Percentiles rank a stretch among this genome's conserved stretches.
Evolutionary conservation across 1,140 invertebrate genomes (phyloP).

Genomic region (Teleogryllus occipitalis): DNA sequence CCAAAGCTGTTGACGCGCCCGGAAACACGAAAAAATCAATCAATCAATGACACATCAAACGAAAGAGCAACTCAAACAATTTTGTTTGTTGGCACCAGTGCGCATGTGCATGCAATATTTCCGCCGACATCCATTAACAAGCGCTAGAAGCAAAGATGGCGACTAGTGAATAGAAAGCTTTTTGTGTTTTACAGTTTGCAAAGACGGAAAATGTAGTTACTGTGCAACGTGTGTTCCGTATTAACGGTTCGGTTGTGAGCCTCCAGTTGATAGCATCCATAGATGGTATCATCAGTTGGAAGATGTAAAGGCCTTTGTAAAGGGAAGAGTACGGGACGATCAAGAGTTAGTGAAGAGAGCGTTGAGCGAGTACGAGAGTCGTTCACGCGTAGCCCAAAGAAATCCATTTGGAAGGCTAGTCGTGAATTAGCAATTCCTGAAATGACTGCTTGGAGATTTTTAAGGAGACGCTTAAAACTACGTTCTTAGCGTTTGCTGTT

Average conservation of each 20-base stretch:
- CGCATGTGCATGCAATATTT: too few species aligned
- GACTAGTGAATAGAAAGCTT: not conserved
- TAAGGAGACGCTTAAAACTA: constrained; percentile 18
- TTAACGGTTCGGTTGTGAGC: constrained; percentile 5
- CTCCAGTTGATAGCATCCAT: constrained; percentile 14
- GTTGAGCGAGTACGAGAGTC: constrained; percentile 20
- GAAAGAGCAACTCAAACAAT: too few species aligned
- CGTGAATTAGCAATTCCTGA: constrained; percentile 9
- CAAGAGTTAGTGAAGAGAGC: constrained; percentile 5
- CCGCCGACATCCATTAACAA: too few species aligned
- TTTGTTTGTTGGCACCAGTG: too few species aligned
- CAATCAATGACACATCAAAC: too few species aligned
- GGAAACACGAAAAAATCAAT: too few species aligned
- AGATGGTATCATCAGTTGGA: constrained; percentile 15
- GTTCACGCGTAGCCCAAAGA: constrained; percentile 18
- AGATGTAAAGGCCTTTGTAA: constrained; percentile 11
- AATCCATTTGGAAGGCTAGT: constrained; percentile 19
- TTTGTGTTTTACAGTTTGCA: constrained; percentile 8
- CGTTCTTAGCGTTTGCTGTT: constrained; percentile 14
- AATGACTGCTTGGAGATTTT: constrained; percentile 10
- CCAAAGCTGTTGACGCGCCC: too few species aligned
- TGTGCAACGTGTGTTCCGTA: constrained; percentile 15
- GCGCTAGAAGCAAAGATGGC: too few species aligned
- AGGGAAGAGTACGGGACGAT: constrained; percentile 14
- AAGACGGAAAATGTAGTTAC: constrained; percentile 10